Evolutionary conservation across 2,113 vertebrate species (phyloP), one percentile per base, ranked within the genome.

Genomic region (Misgurnus anguillicaudatus): DNA sequence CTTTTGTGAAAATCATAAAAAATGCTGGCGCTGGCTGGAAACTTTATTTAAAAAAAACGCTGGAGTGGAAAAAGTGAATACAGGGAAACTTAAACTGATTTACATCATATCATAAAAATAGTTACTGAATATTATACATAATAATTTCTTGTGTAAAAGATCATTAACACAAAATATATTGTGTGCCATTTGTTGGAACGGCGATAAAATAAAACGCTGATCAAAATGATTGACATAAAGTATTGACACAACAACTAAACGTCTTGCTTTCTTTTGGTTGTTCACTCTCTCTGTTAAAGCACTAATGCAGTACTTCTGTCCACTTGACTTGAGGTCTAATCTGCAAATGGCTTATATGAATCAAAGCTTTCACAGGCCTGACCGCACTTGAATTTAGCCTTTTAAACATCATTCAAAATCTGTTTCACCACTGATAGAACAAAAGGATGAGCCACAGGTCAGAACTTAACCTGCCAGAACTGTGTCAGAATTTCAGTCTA

Each of bases 271-370:
- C 19, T 4, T 16, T 19, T 9, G 10, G 47, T 41, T 5, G 9
- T n/a, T n/a, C n/a, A n/a, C 24, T 41, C 24, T 16, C n/a, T 63
- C 70, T 42, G 55, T 47, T 41, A 61, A 17, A 74, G 41, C 71
- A 75, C 42, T 75, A 75, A 75, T 75, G 58, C 58, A 75, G 21
- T 62, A 62, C 21, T 48, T 48, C 21, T 62, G 41, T 75, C 42
- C 42, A 62, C 16, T 36, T 75, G 41, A 75, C 72, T 75, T 75
- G 72, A 74, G 57, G 19, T 48, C 39, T 62, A 75, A 75, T 75
- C 72, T 75, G 72, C 72, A 75, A 75, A 75, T 75, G 72, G 58
- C 57, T 41, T 62, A 41, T 75, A 62, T 75, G 72, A 75, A 47
- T 75, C 58, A 75, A 48, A 75, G 72, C 72, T 75, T 75, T 75